Percentiles rank a stretch among this genome's conserved stretches.
These are phyloP conservation scores for Apocrypta bakeri DNA, from an alignment of 1,140 invertebrate genomes.

Conservation along the genomic window DNA sequence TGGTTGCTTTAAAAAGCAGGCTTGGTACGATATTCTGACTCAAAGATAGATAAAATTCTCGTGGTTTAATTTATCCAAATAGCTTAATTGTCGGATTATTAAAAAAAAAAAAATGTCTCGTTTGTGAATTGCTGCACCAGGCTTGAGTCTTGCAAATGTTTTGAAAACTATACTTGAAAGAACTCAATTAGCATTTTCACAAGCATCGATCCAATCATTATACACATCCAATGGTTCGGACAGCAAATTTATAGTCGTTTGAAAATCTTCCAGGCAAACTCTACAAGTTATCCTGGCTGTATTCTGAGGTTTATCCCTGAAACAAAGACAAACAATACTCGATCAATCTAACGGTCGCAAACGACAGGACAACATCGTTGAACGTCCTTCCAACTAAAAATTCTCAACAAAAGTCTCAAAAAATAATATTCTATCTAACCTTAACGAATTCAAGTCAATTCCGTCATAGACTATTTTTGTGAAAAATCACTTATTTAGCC, in stretches of 20 bases:
- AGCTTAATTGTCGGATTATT: background rate
- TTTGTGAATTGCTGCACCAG: background rate
- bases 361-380: background rate
- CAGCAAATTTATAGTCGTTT: conserved; percentile 96
- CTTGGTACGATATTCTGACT: background rate
- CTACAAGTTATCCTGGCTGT: conserved; percentile 94
- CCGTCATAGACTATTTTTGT: background rate
- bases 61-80: background rate
- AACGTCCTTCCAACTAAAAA: too few species aligned
- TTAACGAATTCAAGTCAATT: background rate
- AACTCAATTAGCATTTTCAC: conserved; percentile 90
- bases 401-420: too few species aligned
- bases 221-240: conserved; percentile 99
- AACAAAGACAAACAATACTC: conserved; percentile 62
- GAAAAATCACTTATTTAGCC: background rate
- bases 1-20: background rate
- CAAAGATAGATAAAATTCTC: background rate
- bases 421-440: too few species aligned
- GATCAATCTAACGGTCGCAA: background rate
- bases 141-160: background rate
- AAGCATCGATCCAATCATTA: conserved; percentile 99
- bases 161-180: background rate
- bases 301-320: conserved; percentile 93
- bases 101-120: background rate
- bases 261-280: conserved; percentile 97